A percentile compares a stretch with the other conserved stretches of the same genome.
Evolutionary conservation across 2,888 invertebrate species (phyloP).

Genomic region (Troides helena): DNA sequence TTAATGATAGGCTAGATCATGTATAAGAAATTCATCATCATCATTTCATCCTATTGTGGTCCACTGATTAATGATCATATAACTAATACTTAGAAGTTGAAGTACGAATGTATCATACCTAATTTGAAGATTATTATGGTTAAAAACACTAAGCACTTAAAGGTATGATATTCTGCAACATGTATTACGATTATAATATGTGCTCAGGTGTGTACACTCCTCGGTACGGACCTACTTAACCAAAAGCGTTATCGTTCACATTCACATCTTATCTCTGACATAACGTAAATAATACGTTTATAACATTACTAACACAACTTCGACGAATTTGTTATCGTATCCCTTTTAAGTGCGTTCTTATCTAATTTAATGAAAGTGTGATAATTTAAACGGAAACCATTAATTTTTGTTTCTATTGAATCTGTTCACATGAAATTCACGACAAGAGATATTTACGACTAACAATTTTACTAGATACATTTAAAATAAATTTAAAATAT

Average conservation of each 20-base stretch:
- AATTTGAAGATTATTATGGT: too few relatives aligned
- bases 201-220: constrained; percentile 19
- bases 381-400: constrained; percentile 13
- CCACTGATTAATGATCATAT: too few relatives aligned
- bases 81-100: too few relatives aligned
- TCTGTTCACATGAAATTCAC: too few relatives aligned
- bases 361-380: constrained; percentile 15
- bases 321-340: constrained; percentile 17
- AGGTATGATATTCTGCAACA: neutral
- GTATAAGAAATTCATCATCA: too few relatives aligned
- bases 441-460: too few relatives aligned
- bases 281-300: constrained; percentile 22
- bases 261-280: constrained; percentile 23
- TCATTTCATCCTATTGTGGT: too few relatives aligned
- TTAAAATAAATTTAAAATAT: too few relatives aligned
- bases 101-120: too few relatives aligned
- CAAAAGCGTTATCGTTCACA: constrained; percentile 17
- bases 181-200: constrained; percentile 2
- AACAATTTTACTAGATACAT: too few relatives aligned
- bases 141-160: neutral
- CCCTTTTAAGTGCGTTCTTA: constrained; percentile 9
- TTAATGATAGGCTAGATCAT: too few relatives aligned
- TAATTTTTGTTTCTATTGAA: neutral
- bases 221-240: constrained; percentile 6
- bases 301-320: constrained; percentile 25